Evolutionary conservation across 2,888 invertebrate genomes (phyloP), one percentile per base, ranked within the genome.

Genomic region (Drosophila yooni): DNA sequence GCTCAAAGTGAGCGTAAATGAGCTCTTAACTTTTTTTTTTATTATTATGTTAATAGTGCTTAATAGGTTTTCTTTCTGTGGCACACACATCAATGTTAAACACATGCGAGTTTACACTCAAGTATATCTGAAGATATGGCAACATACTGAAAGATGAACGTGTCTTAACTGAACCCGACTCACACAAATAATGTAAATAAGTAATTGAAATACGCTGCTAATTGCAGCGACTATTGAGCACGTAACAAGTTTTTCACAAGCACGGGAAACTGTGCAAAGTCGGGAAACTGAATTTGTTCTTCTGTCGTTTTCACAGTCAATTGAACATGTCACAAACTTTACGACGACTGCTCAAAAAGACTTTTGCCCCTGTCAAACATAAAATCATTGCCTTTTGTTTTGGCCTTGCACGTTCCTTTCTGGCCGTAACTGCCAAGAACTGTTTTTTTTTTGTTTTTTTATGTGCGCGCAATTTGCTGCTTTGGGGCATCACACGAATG

Each of bases 261-360:
- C 29, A 27, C 11, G 1, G 34, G 40, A 54, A 36, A 31, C 38
- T 33, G n/a, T 40, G 8, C 11, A n/a, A 60, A 40, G 11, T 21
- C 7, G 29, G 18, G 21, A 64, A 61, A 25, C 48, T 56, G 31
- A 33, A 38, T 58, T 43, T 21, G 15, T 43, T 40, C 61, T 43
- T 15, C 56, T 71, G 69, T 57, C 80, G 60, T 66, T 80, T 82
- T 82, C 80, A 76, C 77, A 85, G 83, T 60, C 83, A 85, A 83
- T 83, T 83, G 83, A 84, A 72, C 82, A 59, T 66, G 79, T 69
- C 63, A 36, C 52, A 69, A 81, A 83, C 69, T 82, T 75, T 66
- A 66, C 29, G 61, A 48, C 15, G 48, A 29, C 40, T 61, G 54
- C 68, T 67, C 64, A 40, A 52, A 27, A 43, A 54, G 72, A 69